A percentile compares a stretch with the other conserved stretches of the same genome.
phyloP scores from a whole-genome alignment of 2,888 invertebrate species.

The Hesperia comma region DNA sequence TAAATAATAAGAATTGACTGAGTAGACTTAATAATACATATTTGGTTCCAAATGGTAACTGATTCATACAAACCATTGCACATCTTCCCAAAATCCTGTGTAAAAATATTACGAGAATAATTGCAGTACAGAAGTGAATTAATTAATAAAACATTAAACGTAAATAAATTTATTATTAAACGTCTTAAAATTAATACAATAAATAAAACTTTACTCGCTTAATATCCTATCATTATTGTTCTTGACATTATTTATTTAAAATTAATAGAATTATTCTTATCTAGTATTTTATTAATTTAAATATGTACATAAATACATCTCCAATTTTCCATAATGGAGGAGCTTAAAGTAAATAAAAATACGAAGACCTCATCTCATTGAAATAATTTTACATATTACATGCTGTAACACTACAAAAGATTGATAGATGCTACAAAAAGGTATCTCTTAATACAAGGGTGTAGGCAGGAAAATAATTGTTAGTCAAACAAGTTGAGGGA shows the following conservation, averaged over 20 bases:
- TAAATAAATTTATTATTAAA: not conserved
- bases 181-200: not conserved
- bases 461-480: too few relatives aligned
- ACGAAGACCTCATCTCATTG: conserved; percentile 7
- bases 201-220: conserved; percentile 2
- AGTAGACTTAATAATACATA: not conserved
- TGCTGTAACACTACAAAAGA: not conserved
- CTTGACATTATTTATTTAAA: conserved; percentile 18
- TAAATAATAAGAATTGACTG: too few relatives aligned
- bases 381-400: not conserved
- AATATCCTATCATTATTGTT: conserved; percentile 14
- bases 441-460: too few relatives aligned
- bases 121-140: not conserved
- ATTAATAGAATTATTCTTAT: conserved; percentile 12
- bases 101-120: too few relatives aligned
- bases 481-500: too few relatives aligned
- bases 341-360: not conserved
- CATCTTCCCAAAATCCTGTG: too few relatives aligned
- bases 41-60: not conserved
- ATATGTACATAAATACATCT: conserved; percentile 18
- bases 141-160: not conserved
- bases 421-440: not conserved
- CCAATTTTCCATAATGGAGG: not conserved
- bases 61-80: not conserved
- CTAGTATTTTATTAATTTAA: not conserved